Evolutionary conservation across 2,888 invertebrate genomes (phyloP).

Genomic region (Lasioglossum pauxillum): DNA sequence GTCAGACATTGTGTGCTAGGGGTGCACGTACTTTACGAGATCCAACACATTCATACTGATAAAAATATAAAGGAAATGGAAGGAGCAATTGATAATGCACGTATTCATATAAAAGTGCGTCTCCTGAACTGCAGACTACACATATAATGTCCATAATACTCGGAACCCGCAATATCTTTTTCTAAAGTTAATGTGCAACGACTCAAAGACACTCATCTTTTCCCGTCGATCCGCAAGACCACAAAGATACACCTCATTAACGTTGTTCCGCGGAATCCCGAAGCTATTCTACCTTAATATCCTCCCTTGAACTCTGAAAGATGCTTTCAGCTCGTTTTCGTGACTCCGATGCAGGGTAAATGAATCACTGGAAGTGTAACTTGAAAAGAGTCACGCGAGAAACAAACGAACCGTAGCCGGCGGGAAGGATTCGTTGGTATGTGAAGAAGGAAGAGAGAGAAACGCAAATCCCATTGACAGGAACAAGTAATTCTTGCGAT

Average conservation of each 20-base stretch:
- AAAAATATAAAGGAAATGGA: too few species aligned
- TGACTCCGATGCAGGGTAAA: neutral
- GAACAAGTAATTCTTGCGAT: conserved; percentile 19
- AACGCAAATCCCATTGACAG: conserved; percentile 11
- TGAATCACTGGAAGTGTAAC: neutral
- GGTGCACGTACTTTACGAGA: too few species aligned
- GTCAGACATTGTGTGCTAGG: too few species aligned
- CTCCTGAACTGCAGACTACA: neutral
- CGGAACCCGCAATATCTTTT: neutral
- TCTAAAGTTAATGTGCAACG: neutral
- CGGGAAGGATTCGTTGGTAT: neutral
- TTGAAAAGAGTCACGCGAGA: neutral
- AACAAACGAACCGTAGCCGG: neutral
- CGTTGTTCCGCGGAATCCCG: neutral
- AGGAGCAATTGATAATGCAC: neutral
- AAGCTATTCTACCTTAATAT: neutral
- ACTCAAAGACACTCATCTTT: neutral
- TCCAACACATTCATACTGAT: too few species aligned
- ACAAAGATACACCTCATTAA: neutral
- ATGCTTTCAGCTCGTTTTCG: conserved; percentile 1
- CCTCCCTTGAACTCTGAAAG: neutral
- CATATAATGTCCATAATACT: neutral
- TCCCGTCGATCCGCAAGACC: neutral
- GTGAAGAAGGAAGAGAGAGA: neutral
- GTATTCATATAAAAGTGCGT: neutral